Percentiles rank a stretch among this genome's conserved stretches.
Conservation (phyloP, 2,888 invertebrate genomes). For the Hypselothyrea guttata region DNA sequence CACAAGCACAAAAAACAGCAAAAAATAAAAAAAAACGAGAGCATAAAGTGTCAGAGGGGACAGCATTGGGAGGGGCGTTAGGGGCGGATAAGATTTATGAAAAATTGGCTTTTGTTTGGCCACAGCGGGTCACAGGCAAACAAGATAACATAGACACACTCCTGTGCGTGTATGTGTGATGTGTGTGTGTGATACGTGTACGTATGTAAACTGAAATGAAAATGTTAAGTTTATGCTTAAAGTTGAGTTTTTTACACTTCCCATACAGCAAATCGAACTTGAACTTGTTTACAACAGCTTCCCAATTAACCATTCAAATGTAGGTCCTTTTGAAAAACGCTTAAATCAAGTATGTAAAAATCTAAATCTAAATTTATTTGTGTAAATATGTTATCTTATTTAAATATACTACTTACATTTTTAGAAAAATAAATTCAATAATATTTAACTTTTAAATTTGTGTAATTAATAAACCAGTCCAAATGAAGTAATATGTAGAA, state of each 20-base stretch:
- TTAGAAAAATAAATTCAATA: no score
- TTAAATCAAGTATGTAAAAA: no score
- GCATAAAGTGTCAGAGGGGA: slow-evolving; percentile 7
- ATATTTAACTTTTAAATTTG: no score
- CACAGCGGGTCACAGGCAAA: slow-evolving; percentile 56
- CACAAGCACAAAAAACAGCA: neutral
- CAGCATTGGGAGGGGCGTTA: slow-evolving; percentile 21
- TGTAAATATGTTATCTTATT: no score
- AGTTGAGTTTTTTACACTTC: slow-evolving; percentile 7
- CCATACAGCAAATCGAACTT: neutral
- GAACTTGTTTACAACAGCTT: no score
- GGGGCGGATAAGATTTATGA: slow-evolving; percentile 64
- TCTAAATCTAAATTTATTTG: no score
- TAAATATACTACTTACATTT: no score
- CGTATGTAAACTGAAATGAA: slow-evolving; percentile 56
- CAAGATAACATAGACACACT: slow-evolving; percentile 54
- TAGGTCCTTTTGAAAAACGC: no score
- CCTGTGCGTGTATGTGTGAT: neutral
- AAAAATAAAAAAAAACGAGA: neutral
- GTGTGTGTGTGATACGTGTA: slow-evolving; percentile 4
- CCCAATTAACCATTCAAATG: no score
- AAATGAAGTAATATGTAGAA: no score
- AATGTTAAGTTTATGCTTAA: slow-evolving; percentile 63
- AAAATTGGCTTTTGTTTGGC: slow-evolving; percentile 71
- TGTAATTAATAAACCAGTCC: no score